Base-by-base conservation (phyloP, 37 sponge, comb jelly and placozoan genomes). In the Dysidea cf. avara region DNA sequence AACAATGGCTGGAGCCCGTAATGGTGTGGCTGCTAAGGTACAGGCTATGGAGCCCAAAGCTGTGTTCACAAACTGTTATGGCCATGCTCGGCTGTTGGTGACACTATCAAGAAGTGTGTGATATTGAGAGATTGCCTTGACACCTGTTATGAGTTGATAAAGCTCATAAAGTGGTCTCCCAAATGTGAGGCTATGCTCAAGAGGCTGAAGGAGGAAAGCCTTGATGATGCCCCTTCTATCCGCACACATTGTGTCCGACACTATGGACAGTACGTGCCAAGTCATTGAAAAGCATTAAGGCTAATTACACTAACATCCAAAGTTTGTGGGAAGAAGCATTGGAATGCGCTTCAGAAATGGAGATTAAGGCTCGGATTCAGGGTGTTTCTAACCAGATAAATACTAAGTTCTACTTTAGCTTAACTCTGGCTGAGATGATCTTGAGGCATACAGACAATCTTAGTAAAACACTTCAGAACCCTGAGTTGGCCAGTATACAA, bases 21-120 rank as follows among this genome's bases (percentile, higher is more conserved):
- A 51, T 76, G 88, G 83, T 76, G 78, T 81, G 38, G 83, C 88
- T 46, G 61, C 74, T 21, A 81, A 72, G 53, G 77, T 82, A 20
- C 35, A 66, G 32, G 59, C 63, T 39, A 22, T 82, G 53, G 79
- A 87, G 79, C 85, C 84, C 55, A 49, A 57, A 65, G 89, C 85
- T 54, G 90, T 84, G 64, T 84, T 80, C 39, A 89, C 81, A 74
- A 81, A 89, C 62, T 84, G 85, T 50, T 89, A 69, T 75, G 90
- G 85, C 25, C 90, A 89, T 75, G 90, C 90, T 26, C 74, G 22
- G 52, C 64, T 60, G 86, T 80, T 4, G 76, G 81, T 52, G 90
- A 89, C 76, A 84, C 81, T 6, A 59, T 89, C 67, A 85, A 80
- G 53, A 18, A 64, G 48, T 78, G 63, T 36, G 24, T 20, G 21